Conservation (phyloP, 1,140 invertebrate genomes). For the Drosophila quadrilineata region DNA sequence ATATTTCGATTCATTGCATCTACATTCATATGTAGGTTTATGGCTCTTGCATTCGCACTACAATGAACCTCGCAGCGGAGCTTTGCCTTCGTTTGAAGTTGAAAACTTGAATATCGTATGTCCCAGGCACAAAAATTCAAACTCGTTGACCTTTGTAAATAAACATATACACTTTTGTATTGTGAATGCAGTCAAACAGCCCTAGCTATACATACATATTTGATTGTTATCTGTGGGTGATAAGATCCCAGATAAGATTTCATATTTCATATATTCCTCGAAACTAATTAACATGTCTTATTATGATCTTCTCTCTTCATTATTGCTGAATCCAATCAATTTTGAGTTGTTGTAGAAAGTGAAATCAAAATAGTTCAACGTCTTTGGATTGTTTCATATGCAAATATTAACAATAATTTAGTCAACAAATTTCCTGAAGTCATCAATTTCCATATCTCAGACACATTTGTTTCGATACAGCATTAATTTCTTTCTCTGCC, state of each 20-base stretch:
- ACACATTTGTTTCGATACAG: no score
- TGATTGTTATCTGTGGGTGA: no score
- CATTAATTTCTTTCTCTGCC: neutral
- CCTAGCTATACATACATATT: no score
- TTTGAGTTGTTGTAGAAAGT: conserved; percentile 48
- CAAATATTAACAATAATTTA: conserved; percentile 30
- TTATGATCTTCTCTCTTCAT: conserved; percentile 13
- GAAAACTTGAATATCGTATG: conserved; percentile 23
- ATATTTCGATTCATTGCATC: no score
- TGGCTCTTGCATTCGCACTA: conserved; percentile 52
- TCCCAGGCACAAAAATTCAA: conserved; percentile 23
- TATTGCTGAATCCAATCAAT: conserved; percentile 21
- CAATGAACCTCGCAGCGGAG: conserved; percentile 33
- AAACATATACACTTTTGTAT: conserved; percentile 25
- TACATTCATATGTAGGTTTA: conserved; percentile 57
- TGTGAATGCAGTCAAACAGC: conserved; percentile 49
- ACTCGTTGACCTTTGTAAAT: conserved; percentile 71
- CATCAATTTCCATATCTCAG: conserved; percentile 16
- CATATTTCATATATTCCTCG: no score
- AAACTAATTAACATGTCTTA: neutral
- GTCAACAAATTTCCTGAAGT: neutral
- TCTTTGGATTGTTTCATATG: conserved; percentile 52
- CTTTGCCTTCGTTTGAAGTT: conserved; percentile 23
- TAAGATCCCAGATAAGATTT: no score
- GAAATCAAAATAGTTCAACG: conserved; percentile 58